Base-by-base conservation (phyloP, 2,113 vertebrate species). In the Oostethus manadensis region DNA sequence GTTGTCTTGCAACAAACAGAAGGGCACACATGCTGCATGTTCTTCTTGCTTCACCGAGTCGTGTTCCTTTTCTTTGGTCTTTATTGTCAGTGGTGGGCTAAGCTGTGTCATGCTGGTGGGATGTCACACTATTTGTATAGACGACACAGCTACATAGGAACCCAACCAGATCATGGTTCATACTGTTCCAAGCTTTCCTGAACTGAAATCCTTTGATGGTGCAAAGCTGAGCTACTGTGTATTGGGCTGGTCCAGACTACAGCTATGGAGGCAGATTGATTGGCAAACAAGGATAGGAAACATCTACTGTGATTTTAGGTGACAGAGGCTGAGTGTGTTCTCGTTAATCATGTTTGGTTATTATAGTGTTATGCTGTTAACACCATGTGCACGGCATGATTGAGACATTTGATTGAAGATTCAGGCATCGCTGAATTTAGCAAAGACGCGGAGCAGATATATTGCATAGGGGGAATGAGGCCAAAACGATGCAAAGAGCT, bases 401-500 rank as follows among this genome's bases (percentile, higher is more conserved):
- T 18, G 14, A 33, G 10, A 20, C 6, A 26, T 43, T 59, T 65
- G 29, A 23, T 54, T n/a, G n/a, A 11, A 16, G 61, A 64, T 64
- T 55, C 70, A 56, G 15, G 49, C 38, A 64, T 51, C 60, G 8
- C 53, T 56, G 62, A 10, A 43, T 63, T 1, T 60, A 42, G 16
- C 10, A 50, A 47, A 44, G 20, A 62, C 33, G 54, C 60, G 29
- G 38, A 38, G 54, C 46, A 8, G 29, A 47, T 60, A 33, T 3
- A 33, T 33, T 46, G 33, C 35, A 26, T 38, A 14, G 46, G 21
- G 17, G 51, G 21, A 63, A 72, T 66, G 60, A 70, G 59, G 71
- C 40, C 23, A 35, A 75, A 64, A 62, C 45, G 49, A 42, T 70
- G 56, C 62, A 61, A 68, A 78, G 61, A 74, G 44, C 56, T 54